Percentiles rank a stretch among this genome's conserved stretches.
phyloP scores from a whole-genome alignment of 1,140 invertebrate genomes.

The Propsilocerus akamusi region DNA sequence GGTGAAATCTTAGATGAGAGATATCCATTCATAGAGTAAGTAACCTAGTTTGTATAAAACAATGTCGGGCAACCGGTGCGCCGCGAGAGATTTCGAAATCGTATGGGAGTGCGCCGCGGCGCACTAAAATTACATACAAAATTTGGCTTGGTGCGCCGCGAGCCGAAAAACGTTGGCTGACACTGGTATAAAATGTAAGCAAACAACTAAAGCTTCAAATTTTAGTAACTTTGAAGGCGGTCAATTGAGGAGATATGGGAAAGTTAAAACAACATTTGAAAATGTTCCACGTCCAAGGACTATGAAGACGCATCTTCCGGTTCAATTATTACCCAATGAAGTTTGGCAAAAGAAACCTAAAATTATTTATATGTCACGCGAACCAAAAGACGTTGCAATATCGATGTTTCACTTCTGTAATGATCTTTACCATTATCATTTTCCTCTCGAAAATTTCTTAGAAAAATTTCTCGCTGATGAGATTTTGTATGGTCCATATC shows the following conservation, averaged over 20 bases:
- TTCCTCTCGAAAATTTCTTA: constrained; percentile 47
- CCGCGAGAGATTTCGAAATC: no score
- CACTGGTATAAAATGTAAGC: no score
- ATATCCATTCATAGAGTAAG: constrained; percentile 28
- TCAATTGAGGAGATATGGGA: constrained; percentile 7
- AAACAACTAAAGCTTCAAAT: no score
- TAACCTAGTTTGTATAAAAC: no score
- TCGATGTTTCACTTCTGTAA: constrained; percentile 68
- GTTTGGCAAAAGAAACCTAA: constrained; percentile 32
- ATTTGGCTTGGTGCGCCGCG: no score
- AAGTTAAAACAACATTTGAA: constrained; percentile 26
- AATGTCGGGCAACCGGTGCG: no score
- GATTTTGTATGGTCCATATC: constrained; percentile 35
- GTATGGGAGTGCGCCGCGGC: no score
- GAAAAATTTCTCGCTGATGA: constrained; percentile 38
- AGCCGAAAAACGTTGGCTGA: no score
- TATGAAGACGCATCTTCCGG: constrained; percentile 53
- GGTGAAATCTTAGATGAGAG: constrained; percentile 16
- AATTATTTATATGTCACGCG: constrained; percentile 60
- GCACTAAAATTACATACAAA: no score
- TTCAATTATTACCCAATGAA: constrained; percentile 38
- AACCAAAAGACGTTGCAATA: constrained; percentile 62
- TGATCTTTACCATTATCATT: constrained; percentile 46
- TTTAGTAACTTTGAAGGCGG: background rate
- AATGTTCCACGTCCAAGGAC: constrained; percentile 30